These are phyloP conservation scores for Arenaria interpres DNA, from an alignment of 2,113 vertebrate genomes.

Conservation along the genomic window DNA sequence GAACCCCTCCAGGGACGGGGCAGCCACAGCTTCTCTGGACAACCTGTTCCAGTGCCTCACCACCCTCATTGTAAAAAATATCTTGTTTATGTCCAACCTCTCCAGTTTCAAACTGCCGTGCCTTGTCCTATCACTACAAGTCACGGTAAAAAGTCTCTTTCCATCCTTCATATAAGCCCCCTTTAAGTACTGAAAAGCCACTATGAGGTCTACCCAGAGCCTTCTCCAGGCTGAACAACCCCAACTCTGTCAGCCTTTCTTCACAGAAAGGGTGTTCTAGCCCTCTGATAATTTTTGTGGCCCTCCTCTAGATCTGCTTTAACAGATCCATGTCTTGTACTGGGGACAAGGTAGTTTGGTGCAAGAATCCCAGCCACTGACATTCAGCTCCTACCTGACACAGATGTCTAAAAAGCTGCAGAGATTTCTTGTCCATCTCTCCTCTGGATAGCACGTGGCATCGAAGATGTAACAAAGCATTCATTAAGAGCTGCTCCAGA, in stretches of 20 bases:
- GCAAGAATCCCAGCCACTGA: not conserved
- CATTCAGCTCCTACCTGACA: conserved; percentile 81
- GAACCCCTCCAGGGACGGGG: not conserved
- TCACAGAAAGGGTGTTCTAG: not conserved
- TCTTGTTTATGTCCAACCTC: not conserved
- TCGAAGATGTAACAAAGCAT: conserved; percentile 84
- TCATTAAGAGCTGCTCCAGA: conserved; percentile 83
- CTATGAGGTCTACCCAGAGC: not conserved
- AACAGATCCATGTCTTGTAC: not conserved
- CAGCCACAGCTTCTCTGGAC: not conserved
- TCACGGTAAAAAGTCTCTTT: not conserved
- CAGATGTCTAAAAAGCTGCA: conserved; percentile 89
- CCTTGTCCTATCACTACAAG: not conserved
- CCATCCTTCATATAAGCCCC: not conserved
- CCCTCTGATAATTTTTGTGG: not conserved
- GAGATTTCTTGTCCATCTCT: conserved; percentile 81
- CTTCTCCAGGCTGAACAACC: not conserved
- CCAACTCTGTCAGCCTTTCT: not conserved
- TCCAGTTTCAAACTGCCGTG: not conserved
- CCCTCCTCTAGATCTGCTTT: not conserved
- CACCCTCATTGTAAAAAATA: not conserved
- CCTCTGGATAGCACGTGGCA: conserved; percentile 83
- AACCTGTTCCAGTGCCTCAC: not conserved
- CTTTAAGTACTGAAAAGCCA: not conserved
- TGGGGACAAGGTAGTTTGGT: not conserved